Evolutionary conservation across 2,113 vertebrate genomes (phyloP).

Genomic region (Tautogolabrus adspersus): DNA sequence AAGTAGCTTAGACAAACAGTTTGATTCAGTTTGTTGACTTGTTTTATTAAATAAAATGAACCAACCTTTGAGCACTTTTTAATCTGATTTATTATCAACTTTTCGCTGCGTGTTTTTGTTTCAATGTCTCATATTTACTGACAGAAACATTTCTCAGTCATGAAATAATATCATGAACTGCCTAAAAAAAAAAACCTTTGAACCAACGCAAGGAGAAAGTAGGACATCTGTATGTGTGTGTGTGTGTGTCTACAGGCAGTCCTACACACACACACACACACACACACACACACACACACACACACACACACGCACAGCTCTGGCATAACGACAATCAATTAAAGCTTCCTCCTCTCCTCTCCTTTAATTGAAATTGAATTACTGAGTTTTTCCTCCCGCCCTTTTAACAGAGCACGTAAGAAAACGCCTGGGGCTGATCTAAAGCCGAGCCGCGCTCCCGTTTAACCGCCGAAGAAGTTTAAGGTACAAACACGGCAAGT

Average conservation of each 20-base stretch:
- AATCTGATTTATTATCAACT: constrained; percentile 6
- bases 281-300: constrained; percentile 6
- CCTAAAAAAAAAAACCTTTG: constrained; percentile 14
- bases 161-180: background rate
- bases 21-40: constrained; percentile 42
- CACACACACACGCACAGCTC: constrained; percentile 24
- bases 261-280: constrained; percentile 16
- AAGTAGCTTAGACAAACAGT: constrained; percentile 49
- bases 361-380: constrained; percentile 77
- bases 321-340: constrained; percentile 68
- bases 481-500: constrained; percentile 46
- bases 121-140: too few species aligned
- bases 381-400: constrained; percentile 47
- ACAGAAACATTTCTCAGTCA: background rate
- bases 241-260: background rate
- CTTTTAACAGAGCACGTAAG: constrained; percentile 61
- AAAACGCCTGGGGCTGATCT: constrained; percentile 57
- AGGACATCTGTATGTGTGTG: constrained; percentile 56
- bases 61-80: constrained; percentile 22
- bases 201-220: constrained; percentile 68
- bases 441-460: constrained; percentile 17
- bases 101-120: background rate
- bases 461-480: constrained; percentile 43
- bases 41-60: constrained; percentile 48
- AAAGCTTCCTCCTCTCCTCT: constrained; percentile 64